Conservation (phyloP, 2,797 vertebrate species). For the Megaceryle alcyon region DNA sequence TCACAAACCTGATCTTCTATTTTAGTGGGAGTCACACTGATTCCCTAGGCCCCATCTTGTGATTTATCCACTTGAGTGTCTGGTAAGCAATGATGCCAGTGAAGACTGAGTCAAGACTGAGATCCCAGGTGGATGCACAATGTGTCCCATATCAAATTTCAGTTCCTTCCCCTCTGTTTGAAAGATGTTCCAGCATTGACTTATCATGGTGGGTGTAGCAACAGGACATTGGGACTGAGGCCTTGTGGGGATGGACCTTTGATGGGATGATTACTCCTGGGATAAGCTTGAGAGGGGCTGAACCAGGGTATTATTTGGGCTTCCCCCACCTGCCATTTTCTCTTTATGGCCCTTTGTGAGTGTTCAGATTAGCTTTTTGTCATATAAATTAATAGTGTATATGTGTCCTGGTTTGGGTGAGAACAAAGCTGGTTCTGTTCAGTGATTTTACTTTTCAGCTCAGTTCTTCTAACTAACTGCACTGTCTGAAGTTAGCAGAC, state of each 20-base stretch:
- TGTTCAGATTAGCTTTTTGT: background rate
- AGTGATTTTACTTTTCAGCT: too few species aligned
- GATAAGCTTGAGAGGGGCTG: background rate
- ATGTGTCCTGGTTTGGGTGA: background rate
- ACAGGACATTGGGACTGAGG: background rate
- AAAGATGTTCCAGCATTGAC: background rate
- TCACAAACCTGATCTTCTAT: too few species aligned
- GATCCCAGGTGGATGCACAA: too few species aligned
- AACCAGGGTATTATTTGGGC: background rate
- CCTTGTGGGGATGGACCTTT: background rate
- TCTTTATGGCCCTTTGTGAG: background rate
- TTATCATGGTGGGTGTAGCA: background rate
- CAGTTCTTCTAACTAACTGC: too few species aligned
- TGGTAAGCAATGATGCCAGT: too few species aligned
- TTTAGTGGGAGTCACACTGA: too few species aligned
- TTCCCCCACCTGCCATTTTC: background rate
- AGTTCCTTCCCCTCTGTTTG: fast-evolving
- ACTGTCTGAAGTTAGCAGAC: too few species aligned
- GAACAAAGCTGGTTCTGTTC: too few species aligned
- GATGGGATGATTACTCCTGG: background rate
- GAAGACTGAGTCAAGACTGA: too few species aligned
- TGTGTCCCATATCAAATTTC: background rate
- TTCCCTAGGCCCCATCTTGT: too few species aligned
- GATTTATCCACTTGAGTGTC: too few species aligned
- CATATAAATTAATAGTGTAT: background rate